These are phyloP conservation scores for Ramazzottius varieornatus DNA, from an alignment of 2,888 invertebrate genomes.

Conservation along the genomic window DNA sequence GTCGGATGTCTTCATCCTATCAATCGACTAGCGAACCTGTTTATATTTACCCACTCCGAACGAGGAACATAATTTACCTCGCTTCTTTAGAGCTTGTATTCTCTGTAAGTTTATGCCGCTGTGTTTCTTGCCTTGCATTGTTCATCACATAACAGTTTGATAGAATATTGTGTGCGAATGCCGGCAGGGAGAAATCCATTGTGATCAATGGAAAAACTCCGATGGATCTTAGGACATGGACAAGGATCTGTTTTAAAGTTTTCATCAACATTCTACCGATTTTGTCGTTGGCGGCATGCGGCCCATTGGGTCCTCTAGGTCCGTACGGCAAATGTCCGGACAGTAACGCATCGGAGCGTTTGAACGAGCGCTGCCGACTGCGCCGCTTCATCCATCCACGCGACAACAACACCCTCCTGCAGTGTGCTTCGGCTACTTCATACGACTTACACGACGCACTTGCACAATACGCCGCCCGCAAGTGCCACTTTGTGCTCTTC, in stretches of 20 bases:
- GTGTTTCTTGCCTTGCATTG: too few species aligned
- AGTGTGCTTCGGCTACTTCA: not conserved
- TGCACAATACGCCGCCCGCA: not conserved
- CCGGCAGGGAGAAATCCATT: too few species aligned
- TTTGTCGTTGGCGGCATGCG: not conserved
- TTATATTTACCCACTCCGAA: too few species aligned
- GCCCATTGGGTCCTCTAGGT: not conserved
- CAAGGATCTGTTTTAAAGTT: not conserved
- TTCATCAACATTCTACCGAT: not conserved
- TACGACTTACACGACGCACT: not conserved
- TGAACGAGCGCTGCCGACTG: slow-evolving; percentile 1
- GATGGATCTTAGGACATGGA: not conserved
- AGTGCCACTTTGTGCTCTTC: not conserved
- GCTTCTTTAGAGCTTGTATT: too few species aligned
- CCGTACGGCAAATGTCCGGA: not conserved
- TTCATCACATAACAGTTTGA: too few species aligned
- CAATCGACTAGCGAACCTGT: too few species aligned
- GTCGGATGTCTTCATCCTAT: too few species aligned
- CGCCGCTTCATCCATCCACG: not conserved
- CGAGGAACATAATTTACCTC: too few species aligned
- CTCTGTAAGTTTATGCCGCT: too few species aligned
- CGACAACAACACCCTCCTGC: not conserved
- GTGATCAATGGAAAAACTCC: not conserved
- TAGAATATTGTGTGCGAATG: too few species aligned
- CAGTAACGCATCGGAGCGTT: not conserved